These are phyloP conservation scores for Mythimna vitellina DNA, from an alignment of 2,888 invertebrate species.

Conservation along the genomic window DNA sequence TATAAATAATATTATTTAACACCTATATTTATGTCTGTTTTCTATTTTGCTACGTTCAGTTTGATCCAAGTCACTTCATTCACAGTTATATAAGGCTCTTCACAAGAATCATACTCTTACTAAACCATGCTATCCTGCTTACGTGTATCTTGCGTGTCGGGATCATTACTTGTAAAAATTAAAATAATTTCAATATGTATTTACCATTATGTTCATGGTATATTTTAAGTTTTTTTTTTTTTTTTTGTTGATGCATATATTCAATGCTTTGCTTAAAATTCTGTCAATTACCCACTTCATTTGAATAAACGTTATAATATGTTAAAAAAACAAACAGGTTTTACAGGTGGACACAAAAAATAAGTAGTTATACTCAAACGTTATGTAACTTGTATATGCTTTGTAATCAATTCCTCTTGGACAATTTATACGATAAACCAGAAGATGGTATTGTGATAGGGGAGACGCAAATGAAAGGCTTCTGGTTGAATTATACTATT, in stretches of 20 bases:
- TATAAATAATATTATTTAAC: not conserved
- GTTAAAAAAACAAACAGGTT: slow-evolving; percentile 24
- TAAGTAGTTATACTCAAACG: not conserved
- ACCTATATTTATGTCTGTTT: not conserved
- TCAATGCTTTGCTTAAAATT: slow-evolving; percentile 22
- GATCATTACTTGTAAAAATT: slow-evolving; percentile 11
- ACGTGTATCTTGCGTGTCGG: not conserved
- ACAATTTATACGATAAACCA: slow-evolving; percentile 20
- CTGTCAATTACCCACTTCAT: slow-evolving; percentile 26
- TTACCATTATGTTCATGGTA: slow-evolving; percentile 15
- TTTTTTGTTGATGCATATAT: slow-evolving; percentile 17
- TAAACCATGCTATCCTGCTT: slow-evolving; percentile 42
- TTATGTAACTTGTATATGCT: slow-evolving; percentile 30
- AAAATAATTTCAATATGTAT: slow-evolving; percentile 16
- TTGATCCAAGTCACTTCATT: not conserved
- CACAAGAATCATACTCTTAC: slow-evolving; percentile 17
- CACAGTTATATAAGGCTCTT: not conserved
- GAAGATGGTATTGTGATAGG: too few relatives aligned
- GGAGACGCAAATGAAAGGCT: too few relatives aligned
- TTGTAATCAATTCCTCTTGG: slow-evolving; percentile 17
- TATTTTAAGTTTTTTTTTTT: slow-evolving; percentile 2
- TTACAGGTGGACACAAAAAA: slow-evolving; percentile 9
- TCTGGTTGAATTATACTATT: too few relatives aligned
- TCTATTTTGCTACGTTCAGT: not conserved
- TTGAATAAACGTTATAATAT: slow-evolving; percentile 40